phyloP scores from a whole-genome alignment of 2,113 vertebrate genomes.

The Gavialis gangeticus region DNA sequence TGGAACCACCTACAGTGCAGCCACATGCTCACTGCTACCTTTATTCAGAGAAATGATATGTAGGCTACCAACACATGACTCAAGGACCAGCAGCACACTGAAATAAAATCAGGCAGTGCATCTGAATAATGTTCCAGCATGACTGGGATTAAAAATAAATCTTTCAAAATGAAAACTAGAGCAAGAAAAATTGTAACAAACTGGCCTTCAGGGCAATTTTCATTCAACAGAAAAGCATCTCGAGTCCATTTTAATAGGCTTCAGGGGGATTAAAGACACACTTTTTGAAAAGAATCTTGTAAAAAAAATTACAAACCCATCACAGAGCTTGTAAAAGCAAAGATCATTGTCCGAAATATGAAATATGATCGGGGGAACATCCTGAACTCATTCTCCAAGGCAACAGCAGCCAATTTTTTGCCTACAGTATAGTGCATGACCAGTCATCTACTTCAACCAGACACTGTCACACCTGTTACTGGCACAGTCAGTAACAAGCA shows the following conservation, averaged over 20 bases:
- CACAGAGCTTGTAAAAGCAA: constrained; percentile 65
- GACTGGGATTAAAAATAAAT: constrained; percentile 62
- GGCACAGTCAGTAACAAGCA: neutral
- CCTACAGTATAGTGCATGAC: neutral
- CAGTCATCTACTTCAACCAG: constrained; percentile 2
- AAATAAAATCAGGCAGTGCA: constrained; percentile 31
- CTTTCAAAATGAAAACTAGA: constrained; percentile 64
- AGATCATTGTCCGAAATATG: constrained; percentile 49
- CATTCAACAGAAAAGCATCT: constrained; percentile 48
- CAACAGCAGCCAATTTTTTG: constrained; percentile 10
- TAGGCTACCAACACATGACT: constrained; percentile 5
- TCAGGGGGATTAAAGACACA: constrained; percentile 43
- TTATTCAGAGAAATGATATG: neutral
- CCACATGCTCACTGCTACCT: constrained; percentile 52
- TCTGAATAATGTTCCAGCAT: constrained; percentile 42
- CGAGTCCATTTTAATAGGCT: constrained; percentile 53
- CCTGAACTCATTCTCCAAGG: constrained; percentile 28
- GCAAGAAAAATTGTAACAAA: constrained; percentile 56
- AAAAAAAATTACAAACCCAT: constrained; percentile 51
- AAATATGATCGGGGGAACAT: constrained; percentile 58
- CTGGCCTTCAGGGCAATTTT: constrained; percentile 50
- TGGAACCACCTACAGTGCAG: constrained; percentile 72
- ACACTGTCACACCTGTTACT: neutral
- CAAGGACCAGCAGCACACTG: neutral
- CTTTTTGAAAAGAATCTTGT: constrained; percentile 48